These are phyloP conservation scores for Perca flavescens DNA, from an alignment of 2,113 vertebrate species.

Conservation along the genomic window DNA sequence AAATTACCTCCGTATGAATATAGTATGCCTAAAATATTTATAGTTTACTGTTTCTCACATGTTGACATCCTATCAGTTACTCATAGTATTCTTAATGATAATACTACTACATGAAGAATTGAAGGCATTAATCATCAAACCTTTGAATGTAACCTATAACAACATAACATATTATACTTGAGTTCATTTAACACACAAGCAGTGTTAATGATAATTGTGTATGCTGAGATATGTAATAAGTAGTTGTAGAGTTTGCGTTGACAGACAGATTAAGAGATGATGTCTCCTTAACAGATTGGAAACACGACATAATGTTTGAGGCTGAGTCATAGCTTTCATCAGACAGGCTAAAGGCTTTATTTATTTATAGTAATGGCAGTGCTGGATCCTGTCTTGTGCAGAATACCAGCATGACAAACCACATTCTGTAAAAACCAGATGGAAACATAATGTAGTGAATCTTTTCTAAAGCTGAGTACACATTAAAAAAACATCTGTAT, in stretches of 20 bases:
- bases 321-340: constrained; percentile 25
- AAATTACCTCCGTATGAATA: not conserved
- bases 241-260: not conserved
- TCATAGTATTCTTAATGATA: not conserved
- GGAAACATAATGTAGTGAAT: not conserved
- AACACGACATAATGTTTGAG: constrained; percentile 22
- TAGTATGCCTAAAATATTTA: not conserved
- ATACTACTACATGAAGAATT: not conserved
- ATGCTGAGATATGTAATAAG: not conserved
- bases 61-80: not conserved
- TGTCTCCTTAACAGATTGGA: constrained; percentile 4
- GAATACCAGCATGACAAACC: not conserved
- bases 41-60: not conserved
- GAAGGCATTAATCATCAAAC: not conserved
- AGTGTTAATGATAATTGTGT: not conserved
- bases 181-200: not conserved
- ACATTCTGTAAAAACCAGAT: not conserved
- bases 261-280: constrained; percentile 2
- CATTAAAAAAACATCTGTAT: constrained; percentile 6
- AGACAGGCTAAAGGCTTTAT: not conserved
- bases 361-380: not conserved
- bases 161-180: not conserved
- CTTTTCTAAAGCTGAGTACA: not conserved
- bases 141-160: not conserved
- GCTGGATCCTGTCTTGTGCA: constrained; percentile 4